phyloP scores from a whole-genome alignment of 1,140 invertebrate species.

The Medauroidea extradentata region DNA sequence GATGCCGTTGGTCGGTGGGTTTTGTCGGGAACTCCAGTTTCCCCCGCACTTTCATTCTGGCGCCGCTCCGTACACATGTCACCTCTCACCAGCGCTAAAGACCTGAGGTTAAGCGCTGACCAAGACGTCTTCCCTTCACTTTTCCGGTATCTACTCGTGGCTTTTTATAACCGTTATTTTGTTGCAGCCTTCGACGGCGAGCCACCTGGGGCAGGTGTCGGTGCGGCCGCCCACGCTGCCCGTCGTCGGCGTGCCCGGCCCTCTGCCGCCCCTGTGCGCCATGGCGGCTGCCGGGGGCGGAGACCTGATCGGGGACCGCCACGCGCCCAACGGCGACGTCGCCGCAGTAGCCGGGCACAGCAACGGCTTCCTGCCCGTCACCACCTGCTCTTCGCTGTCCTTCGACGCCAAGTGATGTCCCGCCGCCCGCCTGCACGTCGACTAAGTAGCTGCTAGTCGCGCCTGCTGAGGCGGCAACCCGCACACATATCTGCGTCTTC shows the following conservation, averaged over 20 bases:
- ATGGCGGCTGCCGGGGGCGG: neutral
- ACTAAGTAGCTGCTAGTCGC: too few species aligned
- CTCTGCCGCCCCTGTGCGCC: neutral
- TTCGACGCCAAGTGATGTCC: slow-evolving; percentile 1
- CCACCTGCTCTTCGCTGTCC: neutral
- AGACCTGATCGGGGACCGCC: neutral
- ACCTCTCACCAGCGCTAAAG: too few species aligned
- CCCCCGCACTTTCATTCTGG: too few species aligned
- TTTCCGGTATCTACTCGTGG: too few species aligned
- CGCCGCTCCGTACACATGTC: too few species aligned
- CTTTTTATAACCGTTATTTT: too few species aligned
- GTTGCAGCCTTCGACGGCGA: neutral
- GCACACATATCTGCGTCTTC: too few species aligned
- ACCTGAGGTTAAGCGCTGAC: too few species aligned
- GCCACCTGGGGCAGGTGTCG: neutral
- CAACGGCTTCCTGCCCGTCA: slow-evolving; percentile 4
- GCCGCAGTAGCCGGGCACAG: neutral
- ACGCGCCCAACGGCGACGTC: neutral
- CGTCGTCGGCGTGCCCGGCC: neutral
- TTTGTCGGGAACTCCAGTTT: too few species aligned
- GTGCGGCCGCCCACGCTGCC: neutral
- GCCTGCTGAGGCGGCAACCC: too few species aligned
- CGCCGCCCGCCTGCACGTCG: neutral
- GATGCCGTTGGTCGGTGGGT: too few species aligned
- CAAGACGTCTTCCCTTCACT: too few species aligned